Base-by-base conservation (phyloP, 2,888 invertebrate species). In the Dexiosoma caninum region DNA sequence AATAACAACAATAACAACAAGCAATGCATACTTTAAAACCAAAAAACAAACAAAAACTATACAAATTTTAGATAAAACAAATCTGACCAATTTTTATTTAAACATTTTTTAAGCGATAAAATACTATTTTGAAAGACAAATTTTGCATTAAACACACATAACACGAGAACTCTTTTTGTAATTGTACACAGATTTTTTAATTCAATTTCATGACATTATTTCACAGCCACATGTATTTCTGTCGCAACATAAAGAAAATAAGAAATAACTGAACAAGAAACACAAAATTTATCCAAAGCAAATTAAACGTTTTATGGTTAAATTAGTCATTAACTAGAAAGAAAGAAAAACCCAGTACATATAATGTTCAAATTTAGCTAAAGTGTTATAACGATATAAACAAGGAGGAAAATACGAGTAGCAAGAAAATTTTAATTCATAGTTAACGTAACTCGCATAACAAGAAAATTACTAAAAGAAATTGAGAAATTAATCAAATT, bases 71-170 rank as follows among this genome's bases (percentile, higher is more conserved):
- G 32, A 60, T 51, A 67, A 69, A 46, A 16, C 53, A 71, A 79
- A 72, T 72, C 71, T 71, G 82, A 83, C 83, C 83, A 83, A 83
- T 78, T 83, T 74, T 57, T 12, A 12, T 66, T 49, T 66, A 0
- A 37, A 40, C 27, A 35, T 35, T 30, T 49, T 1, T 30, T 30
- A 40, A 51, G 51, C 40, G 42, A 42, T 16, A 30, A 30, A 27
- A 19, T 44, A 35, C 57, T 35, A 40, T 32, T 21, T 55, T 46
- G 14, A 8, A 35, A 66, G 23, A 55, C 16, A 70, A n/a, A 64
- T 78, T 78, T 71, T 78, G 64, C 64, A 71, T 66, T 44, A 64
- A 71, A 78, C 70, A 77, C 70, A 70, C 67, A 59, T 23, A 1
- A 12, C 10, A 59, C 32, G 35, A 14, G 12, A 19, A 51, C 12